Conservation (phyloP, 2,888 invertebrate species). For the Zhengitettix transpicula region DNA sequence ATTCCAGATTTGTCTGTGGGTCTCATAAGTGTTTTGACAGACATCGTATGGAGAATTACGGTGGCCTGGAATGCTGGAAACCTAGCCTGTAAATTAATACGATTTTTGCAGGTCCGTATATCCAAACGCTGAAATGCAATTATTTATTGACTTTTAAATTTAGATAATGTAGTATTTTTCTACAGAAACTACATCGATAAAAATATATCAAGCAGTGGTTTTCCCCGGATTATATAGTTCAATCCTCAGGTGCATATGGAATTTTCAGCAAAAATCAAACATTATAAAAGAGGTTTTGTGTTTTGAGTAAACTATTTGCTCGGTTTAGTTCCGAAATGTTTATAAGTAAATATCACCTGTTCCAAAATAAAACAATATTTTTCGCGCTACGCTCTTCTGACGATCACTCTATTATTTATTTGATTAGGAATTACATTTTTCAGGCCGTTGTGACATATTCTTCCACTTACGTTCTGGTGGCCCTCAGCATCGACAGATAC, state of each 20-base stretch:
- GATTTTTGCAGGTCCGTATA: slow-evolving; percentile 52
- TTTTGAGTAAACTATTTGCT: no score
- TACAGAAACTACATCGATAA: no score
- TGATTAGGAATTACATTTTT: slow-evolving; percentile 16
- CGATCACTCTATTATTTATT: background rate
- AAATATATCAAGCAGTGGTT: no score
- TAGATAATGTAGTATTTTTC: no score
- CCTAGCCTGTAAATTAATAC: slow-evolving; percentile 70
- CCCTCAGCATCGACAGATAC: slow-evolving; percentile 80
- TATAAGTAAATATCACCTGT: no score
- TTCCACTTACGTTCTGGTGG: slow-evolving; percentile 82
- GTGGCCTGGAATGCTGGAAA: slow-evolving; percentile 82
- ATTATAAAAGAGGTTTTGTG: no score
- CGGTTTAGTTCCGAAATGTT: no score
- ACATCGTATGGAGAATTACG: slow-evolving; percentile 78
- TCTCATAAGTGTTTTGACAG: slow-evolving; percentile 71
- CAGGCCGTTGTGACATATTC: slow-evolving; percentile 81
- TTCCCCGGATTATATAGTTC: no score
- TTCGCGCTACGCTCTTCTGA: background rate
- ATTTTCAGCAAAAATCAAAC: no score
- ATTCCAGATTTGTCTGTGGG: slow-evolving; percentile 75
- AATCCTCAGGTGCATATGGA: no score
- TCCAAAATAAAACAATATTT: background rate
- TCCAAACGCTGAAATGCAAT: no score
- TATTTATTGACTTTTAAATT: no score